phyloP scores from a whole-genome alignment of 2,888 invertebrate genomes.

The Mesorhabditis spiculigera region DNA sequence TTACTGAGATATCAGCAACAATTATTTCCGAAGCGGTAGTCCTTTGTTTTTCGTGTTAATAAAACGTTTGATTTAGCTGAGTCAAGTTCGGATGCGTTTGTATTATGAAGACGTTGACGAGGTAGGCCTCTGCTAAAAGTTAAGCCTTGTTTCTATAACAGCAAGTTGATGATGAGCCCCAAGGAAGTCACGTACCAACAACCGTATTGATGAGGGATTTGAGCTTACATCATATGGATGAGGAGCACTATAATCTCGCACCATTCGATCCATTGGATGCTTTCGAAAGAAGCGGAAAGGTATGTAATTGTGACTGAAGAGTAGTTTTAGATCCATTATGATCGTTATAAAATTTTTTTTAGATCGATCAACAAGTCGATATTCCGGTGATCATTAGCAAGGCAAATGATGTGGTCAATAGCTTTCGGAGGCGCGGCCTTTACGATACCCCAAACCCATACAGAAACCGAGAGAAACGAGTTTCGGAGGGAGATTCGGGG shows the following conservation, averaged over 20 bases:
- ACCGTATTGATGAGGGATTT: background rate
- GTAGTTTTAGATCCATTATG: no score
- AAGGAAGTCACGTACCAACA: background rate
- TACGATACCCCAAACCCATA: background rate
- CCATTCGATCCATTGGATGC: slow-evolving; percentile 4
- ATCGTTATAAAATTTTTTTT: no score
- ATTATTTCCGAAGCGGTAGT: no score
- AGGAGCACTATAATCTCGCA: background rate
- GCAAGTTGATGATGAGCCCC: no score
- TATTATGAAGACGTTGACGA: no score
- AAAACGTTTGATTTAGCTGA: no score
- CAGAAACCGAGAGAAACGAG: background rate
- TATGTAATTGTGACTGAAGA: background rate
- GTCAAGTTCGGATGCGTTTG: no score
- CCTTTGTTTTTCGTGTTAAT: no score
- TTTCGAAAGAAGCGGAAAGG: background rate
- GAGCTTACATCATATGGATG: background rate
- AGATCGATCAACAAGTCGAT: background rate
- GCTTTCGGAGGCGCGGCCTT: background rate
- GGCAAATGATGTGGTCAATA: background rate
- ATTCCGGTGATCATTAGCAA: background rate
- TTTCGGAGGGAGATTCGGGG: background rate
- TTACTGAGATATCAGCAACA: no score
- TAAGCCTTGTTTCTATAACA: no score
- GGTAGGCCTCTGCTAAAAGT: no score